Conservation (phyloP, 1,140 invertebrate genomes). For the Orchesella cincta region DNA sequence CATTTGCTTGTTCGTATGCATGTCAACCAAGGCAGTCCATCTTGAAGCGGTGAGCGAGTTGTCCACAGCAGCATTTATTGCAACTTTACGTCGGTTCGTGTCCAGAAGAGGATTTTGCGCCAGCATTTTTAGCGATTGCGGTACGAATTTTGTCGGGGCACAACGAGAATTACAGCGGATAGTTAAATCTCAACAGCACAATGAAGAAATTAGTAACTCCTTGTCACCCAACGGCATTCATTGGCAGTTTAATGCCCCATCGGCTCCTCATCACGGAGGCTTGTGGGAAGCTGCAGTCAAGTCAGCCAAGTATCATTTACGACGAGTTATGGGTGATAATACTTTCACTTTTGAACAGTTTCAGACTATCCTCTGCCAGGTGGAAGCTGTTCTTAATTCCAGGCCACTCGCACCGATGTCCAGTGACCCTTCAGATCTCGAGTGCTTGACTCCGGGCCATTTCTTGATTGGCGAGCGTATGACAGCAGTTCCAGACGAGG, state of each 20-base stretch:
- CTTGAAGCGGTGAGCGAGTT: conserved; percentile 53
- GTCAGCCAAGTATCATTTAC: not conserved
- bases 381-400: conserved; percentile 4
- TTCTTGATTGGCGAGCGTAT: conserved; percentile 9
- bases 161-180: conserved; percentile 51
- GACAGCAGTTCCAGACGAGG: not conserved
- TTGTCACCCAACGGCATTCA: not conserved
- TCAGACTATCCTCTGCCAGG: not conserved
- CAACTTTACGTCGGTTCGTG: conserved; percentile 50
- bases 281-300: conserved; percentile 2
- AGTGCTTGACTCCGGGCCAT: not conserved
- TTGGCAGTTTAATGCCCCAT: not conserved
- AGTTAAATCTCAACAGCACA: not conserved
- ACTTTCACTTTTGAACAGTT: not conserved
- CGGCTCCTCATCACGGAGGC: not conserved
- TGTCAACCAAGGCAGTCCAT: conserved; percentile 53
- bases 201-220: not conserved
- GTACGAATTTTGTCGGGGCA: conserved; percentile 56
- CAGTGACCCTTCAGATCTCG: not conserved
- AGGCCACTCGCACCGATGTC: not conserved
- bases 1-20: conserved; percentile 55
- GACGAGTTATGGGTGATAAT: not conserved
- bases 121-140: conserved; percentile 54
- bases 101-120: conserved; percentile 50
- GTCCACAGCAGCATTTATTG: conserved; percentile 46